Conservation (phyloP, 2,888 invertebrate genomes). For the Watsonalla binaria region DNA sequence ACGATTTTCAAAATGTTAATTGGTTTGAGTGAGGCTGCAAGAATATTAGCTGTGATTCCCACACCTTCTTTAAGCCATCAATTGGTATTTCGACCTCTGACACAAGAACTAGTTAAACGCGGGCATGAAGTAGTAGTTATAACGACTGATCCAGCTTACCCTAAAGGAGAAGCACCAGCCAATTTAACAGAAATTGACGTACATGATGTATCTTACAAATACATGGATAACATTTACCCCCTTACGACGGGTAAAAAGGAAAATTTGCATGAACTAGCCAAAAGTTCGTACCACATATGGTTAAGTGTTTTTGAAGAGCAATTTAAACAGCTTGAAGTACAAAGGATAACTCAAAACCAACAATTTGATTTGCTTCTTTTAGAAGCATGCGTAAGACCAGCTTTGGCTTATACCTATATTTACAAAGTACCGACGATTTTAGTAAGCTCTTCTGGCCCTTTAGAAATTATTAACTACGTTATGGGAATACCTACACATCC, state of each 20-base stretch:
- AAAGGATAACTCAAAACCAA: constrained; percentile 7
- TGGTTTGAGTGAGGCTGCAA: constrained; percentile 15
- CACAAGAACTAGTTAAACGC: constrained; percentile 28
- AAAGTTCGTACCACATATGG: not conserved
- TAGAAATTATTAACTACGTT: not conserved
- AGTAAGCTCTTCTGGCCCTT: constrained; percentile 10
- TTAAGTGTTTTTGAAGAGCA: constrained; percentile 2
- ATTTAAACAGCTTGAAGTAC: constrained; percentile 4
- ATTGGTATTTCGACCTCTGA: constrained; percentile 30
- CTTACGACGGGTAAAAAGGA: constrained; percentile 5
- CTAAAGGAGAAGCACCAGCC: constrained; percentile 21
- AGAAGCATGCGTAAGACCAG: constrained; percentile 18
- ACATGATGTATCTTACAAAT: constrained; percentile 32
- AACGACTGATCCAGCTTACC: constrained; percentile 30
- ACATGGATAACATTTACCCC: constrained; percentile 10
- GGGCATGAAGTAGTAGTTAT: constrained; percentile 33
- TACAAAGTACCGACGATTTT: constrained; percentile 20
- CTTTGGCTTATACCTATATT: constrained; percentile 15
- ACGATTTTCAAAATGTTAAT: not conserved
- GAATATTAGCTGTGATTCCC: constrained; percentile 29
- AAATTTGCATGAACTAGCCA: constrained; percentile 10
- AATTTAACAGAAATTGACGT: constrained; percentile 41
- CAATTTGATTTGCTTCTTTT: constrained; percentile 21
- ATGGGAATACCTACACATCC: not conserved
- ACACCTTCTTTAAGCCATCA: constrained; percentile 38